phyloP scores from a whole-genome alignment of 37 sponge, comb jelly and placozoan genomes.

The Chondrosia reniformis region DNA sequence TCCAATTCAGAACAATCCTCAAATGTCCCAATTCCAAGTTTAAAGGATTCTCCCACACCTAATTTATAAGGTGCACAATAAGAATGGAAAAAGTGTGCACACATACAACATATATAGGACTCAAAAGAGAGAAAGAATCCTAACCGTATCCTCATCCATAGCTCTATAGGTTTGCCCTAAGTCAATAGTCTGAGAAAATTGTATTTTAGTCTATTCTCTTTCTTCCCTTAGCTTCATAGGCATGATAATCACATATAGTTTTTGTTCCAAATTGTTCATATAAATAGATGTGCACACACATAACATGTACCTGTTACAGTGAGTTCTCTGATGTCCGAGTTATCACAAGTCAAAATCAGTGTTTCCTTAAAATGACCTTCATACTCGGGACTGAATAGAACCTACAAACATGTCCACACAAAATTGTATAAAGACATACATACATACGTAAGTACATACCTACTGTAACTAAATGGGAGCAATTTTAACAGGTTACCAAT shows the following conservation, averaged over 20 bases:
- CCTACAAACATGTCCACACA: background rate
- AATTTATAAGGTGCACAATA: background rate
- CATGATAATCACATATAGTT: too few species aligned
- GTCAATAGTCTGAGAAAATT: too few species aligned
- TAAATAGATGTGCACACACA: too few species aligned
- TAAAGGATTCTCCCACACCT: background rate
- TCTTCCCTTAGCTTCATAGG: too few species aligned
- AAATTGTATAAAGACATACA: background rate
- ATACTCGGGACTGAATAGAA: conserved; percentile 32
- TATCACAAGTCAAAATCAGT: conserved; percentile 56
- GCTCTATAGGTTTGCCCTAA: too few species aligned
- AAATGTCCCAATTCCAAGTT: background rate
- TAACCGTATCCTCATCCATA: too few species aligned
- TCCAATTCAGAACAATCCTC: background rate
- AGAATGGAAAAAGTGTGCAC: background rate
- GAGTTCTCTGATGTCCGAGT: conserved; percentile 29
- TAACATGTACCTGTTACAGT: conserved; percentile 36
- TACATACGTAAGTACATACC: background rate
- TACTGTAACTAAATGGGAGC: too few species aligned
- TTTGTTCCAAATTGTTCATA: too few species aligned
- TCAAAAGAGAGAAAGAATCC: too few species aligned
- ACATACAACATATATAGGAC: background rate
- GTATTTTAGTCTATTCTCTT: too few species aligned
- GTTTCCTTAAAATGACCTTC: conserved; percentile 22
- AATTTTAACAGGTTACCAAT: too few species aligned